Base-by-base conservation (phyloP, 2,888 invertebrate genomes). In the Drymonia ruficornis region DNA sequence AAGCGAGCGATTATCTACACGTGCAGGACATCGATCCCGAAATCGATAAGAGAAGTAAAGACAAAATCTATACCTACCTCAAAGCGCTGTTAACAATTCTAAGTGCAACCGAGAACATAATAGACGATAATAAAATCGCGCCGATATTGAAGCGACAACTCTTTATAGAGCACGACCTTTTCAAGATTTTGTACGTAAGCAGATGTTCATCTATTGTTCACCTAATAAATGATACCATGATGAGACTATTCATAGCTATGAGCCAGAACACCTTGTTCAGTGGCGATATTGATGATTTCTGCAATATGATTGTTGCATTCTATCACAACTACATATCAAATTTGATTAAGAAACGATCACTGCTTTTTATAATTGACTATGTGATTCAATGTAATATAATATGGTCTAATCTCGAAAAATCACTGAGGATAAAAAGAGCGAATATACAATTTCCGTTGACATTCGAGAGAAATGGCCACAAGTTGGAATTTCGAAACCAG, bases 391-490 rank as follows among this genome's bases (percentile, higher is more conserved):
- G 72, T 29, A 67, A 65, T 43, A 59, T 75, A 55, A 74, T 77
- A 52, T 80, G 74, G 72, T 61, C 67, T 4, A 69, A 71, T 50
- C 55, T 72, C 12, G 72, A 72, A n/a, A 69, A 63, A 47, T 49
- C 56, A n/a, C 53, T 58, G 38, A 56, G 53, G 49, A 52, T 52
- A 13, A 51, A 44, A 44, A 44, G 7, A 12, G 60, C 52, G 7
- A 59, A 55, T 28, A 11, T 64, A 1, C 55, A 54, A 15, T 59
- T 65, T 18, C 66, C 73, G 13, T 52, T 70, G 5, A 67, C 64
- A 16, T 78, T 79, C 59, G 73, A 76, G 52, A 70, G 72, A 46
- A 71, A 77, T 52, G 81, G 80, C 5, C 67, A 67, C 23, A 68
- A 59, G 15, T 72, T 70, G n/a, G 66, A 69, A 12, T 58, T 79